These are phyloP conservation scores for Scytalopus superciliaris DNA, from an alignment of 2,113 vertebrate species.

Conservation along the genomic window DNA sequence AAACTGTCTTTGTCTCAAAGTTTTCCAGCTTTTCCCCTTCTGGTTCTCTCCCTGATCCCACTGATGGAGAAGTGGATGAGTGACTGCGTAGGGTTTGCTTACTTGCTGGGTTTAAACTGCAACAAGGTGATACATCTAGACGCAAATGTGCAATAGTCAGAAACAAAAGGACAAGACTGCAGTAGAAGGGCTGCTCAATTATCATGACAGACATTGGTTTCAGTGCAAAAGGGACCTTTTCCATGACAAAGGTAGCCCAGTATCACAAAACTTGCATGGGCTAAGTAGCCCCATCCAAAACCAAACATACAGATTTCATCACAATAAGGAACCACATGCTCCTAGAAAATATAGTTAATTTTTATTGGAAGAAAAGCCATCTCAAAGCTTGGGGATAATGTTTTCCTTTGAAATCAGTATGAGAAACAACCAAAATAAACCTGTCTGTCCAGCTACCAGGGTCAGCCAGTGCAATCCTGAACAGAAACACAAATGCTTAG, in stretches of 20 bases:
- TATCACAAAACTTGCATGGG: not conserved
- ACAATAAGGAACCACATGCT: not conserved
- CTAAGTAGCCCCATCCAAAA: not conserved
- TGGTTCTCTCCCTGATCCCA: not conserved
- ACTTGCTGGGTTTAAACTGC: not conserved
- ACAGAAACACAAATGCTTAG: not conserved
- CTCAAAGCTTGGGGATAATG: not conserved
- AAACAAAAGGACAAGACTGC: not conserved
- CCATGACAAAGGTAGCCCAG: not conserved
- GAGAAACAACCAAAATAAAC: not conserved
- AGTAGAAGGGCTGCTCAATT: not conserved
- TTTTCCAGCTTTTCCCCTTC: not conserved
- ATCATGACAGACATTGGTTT: not conserved
- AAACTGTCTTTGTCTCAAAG: not conserved
- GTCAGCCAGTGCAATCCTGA: not conserved
- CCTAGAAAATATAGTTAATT: not conserved
- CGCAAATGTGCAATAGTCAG: not conserved
- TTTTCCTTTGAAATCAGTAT: not conserved
- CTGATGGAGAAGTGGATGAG: not conserved
- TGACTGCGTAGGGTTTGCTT: not conserved
- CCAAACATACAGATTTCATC: not conserved
- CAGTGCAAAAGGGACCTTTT: not conserved
- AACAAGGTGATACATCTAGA: not conserved
- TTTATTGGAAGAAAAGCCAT: not conserved
- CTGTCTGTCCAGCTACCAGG: not conserved